Base-by-base conservation (phyloP, 2,797 vertebrate species). In the Aselliscus stoliczkanus region DNA sequence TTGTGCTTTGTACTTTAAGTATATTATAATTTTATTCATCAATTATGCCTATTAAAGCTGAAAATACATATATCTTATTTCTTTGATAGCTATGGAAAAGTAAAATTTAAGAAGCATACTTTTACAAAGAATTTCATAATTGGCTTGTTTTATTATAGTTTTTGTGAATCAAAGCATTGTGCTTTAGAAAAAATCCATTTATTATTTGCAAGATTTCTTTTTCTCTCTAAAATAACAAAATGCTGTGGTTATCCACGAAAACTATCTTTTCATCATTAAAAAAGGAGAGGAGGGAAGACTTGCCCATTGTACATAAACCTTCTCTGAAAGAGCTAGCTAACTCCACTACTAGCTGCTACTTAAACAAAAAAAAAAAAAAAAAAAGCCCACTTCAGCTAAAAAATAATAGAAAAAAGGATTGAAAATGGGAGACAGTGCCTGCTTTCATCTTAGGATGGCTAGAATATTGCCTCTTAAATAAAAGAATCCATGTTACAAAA, bases 381-480 rank as follows among this genome's bases (percentile, higher is more conserved):
- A 56, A 44, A 86, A 97, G 88, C 84, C 52, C 17, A 86, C 82
- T 18, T 1, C 37, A 73, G 23, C 56, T 27, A 70, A 34, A 56
- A 17, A 88, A 89, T 82, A 93, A 95, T 72, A 69, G 64, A 29
- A 82, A 70, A 34, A 18, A 23, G 34, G 10, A 7, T 94, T 95
- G n/a, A 67, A 72, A 42, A 15, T 73, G 4, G 76, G 94, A 97
- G 90, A 96, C 60, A 17, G 58, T 89, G 7, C 79, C 7, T 50
- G 44, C 75, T 96, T 96, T 91, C 67, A 90, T 96, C 93, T 96
- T 92, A 39, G 25, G 10, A 81, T 85, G 62, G 56, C 75, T 86
- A 77, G 50, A 52, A 70, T 97, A 72, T 92, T 96, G 93, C 95
- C 80, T 58, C 87, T 92, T 97, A 82, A 54, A 65, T 96, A 96